Percentiles rank a stretch among this genome's conserved stretches.
Evolutionary conservation across 2,888 invertebrate genomes (phyloP).

Genomic region (Scaptomyza caliginosa): DNA sequence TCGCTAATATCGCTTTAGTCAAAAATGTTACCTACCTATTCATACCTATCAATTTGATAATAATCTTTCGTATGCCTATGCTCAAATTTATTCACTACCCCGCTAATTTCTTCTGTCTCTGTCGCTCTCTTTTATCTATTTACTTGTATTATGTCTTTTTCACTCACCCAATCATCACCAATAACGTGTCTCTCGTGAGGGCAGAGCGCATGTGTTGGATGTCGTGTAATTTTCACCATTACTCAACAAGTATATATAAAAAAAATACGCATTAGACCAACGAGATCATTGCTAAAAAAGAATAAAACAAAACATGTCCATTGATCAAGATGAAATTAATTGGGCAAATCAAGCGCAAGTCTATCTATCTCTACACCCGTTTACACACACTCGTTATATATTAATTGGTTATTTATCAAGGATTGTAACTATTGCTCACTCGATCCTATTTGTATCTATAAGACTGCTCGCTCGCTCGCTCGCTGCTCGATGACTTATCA

Average conservation of each 20-base stretch:
- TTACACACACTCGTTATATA: constrained; percentile 41
- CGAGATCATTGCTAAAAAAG: constrained; percentile 61
- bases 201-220: constrained; percentile 85
- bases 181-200: constrained; percentile 83
- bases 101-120: constrained; percentile 21
- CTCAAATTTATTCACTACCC: constrained; percentile 23
- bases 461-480: constrained; percentile 58
- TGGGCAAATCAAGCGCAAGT: constrained; percentile 57
- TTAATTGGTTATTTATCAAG: constrained; percentile 69
- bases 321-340: constrained; percentile 49
- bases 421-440: constrained; percentile 73
- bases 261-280: constrained; percentile 62
- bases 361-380: constrained; percentile 52
- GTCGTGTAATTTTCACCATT: constrained; percentile 81
- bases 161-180: constrained; percentile 75
- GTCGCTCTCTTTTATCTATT: constrained; percentile 21
- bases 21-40: constrained; percentile 45
- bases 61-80: constrained; percentile 12
- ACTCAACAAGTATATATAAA: constrained; percentile 57
- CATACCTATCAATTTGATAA: constrained; percentile 29
- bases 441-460: constrained; percentile 56
- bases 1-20: constrained; percentile 62
- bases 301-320: constrained; percentile 42
- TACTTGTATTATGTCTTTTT: constrained; percentile 46
- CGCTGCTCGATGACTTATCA: constrained; percentile 45